Conservation (phyloP, 1,140 invertebrate species). For the Pollicipes pollicipes region DNA sequence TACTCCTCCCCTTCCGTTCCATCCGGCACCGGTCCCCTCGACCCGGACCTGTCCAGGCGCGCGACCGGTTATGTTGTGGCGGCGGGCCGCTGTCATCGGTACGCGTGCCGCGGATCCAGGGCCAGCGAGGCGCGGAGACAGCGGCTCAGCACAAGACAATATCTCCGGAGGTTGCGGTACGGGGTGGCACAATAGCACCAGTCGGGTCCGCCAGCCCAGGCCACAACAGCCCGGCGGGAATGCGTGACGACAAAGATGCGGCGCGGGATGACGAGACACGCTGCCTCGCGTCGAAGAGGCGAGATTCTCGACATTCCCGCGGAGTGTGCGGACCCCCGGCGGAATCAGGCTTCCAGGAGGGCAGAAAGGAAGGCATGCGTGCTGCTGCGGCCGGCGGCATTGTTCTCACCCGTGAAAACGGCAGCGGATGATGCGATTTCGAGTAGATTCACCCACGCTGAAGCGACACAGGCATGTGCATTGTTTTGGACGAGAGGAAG, state of each 20-base stretch:
- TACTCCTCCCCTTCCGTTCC: too few species aligned
- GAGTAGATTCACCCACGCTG: background rate
- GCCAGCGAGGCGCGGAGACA: background rate
- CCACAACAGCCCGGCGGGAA: background rate
- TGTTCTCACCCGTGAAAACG: background rate
- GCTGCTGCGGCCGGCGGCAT: background rate
- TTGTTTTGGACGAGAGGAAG: background rate
- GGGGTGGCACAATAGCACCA: background rate
- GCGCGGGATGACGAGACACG: background rate
- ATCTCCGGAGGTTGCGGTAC: background rate
- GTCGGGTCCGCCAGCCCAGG: background rate
- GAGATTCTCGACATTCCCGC: background rate
- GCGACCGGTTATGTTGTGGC: too few species aligned
- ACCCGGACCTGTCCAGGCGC: too few species aligned
- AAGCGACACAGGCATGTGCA: background rate
- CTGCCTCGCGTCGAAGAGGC: background rate
- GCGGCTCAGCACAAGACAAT: background rate
- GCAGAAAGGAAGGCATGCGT: background rate
- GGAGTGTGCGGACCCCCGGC: background rate
- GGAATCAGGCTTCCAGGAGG: too few species aligned
- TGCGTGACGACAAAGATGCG: background rate
- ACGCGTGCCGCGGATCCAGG: too few species aligned
- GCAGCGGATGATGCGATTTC: background rate
- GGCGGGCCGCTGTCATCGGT: too few species aligned
- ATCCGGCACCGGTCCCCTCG: too few species aligned